These are phyloP conservation scores for Synergus laeviventris DNA, from an alignment of 2,888 invertebrate genomes.

Conservation along the genomic window DNA sequence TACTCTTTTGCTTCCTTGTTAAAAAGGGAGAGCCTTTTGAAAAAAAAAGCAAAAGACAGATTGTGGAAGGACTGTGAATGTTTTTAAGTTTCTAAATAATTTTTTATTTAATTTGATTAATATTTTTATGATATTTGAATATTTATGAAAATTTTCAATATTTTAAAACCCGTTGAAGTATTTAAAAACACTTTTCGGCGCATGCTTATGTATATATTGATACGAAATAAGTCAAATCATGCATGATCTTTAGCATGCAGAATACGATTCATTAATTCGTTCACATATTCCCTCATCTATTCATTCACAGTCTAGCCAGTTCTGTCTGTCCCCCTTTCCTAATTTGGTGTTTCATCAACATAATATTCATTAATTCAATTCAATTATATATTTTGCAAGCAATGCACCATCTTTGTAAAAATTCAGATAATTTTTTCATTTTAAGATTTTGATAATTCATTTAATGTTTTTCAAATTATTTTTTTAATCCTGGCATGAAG, in stretches of 20 bases:
- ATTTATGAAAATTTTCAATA: background rate
- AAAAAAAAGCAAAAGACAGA: background rate
- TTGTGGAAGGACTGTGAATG: conserved; percentile 11
- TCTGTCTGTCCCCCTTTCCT: conserved; percentile 48
- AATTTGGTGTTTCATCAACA: conserved; percentile 8
- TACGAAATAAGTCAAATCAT: background rate
- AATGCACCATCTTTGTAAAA: background rate
- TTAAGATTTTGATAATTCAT: background rate
- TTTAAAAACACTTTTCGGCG: background rate
- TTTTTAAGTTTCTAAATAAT: background rate
- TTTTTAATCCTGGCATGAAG: background rate
- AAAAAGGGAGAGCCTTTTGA: background rate
- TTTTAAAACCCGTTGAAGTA: background rate
- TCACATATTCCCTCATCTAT: conserved; percentile 22
- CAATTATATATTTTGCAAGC: background rate
- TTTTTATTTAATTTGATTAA: background rate
- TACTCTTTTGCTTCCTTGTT: background rate
- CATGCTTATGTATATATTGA: conserved; percentile 5
- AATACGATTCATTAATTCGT: conserved; percentile 4
- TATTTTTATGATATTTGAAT: background rate
- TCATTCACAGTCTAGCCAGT: conserved; percentile 53
- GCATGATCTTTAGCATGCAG: conserved; percentile 30
- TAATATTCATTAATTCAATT: background rate
- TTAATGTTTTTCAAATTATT: background rate
- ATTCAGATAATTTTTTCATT: background rate